Base-by-base conservation (phyloP, 2,113 vertebrate species). In the Corydoras sp. region DNA sequence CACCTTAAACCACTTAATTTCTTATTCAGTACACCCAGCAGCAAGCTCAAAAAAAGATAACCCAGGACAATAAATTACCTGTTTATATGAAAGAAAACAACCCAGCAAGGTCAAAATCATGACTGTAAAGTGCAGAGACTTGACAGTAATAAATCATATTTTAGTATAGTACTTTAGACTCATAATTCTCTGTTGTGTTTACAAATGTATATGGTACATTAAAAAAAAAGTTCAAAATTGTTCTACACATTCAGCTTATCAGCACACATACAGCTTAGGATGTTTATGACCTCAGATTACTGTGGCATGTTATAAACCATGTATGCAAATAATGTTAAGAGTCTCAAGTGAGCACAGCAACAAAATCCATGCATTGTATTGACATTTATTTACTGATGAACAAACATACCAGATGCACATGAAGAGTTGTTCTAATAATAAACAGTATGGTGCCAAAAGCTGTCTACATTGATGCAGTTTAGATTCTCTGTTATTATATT, bases 51-150 rank as follows among this genome's bases (percentile, higher is more conserved):
- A 56, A 82, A 80, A 83, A 86, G 84, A 83, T 74, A 10, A 48
- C 75, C 83, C 86, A 85, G 65, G 68, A 61, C 79, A 77, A 88
- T 89, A 87, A 88, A 89, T 89, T 83, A 81, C 71, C 64, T 59
- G 72, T 86, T 88, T 86, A 85, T 81, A 83, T 81, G 81, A 84
- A 66, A 77, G 84, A 69, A 78, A 85, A 75, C 78, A 72, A 77
- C 80, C 69, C 68, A 77, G 82, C 83, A 84, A 86, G 85, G 79
- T 84, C 77, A 78, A 77, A 72, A 68, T 81, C 68, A 79, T 78
- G 48, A 62, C 43, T 30, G 68, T 66, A 65, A 74, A 81, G 18
- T 4, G 48, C 73, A 76, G 53, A 70, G 62, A 70, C 71, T 75
- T 74, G 72, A 82, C 82, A 75, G 69, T 7, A 69, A 58, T 56